Conservation (phyloP, 2,888 invertebrate species). For the Drosophila paramelanica region DNA sequence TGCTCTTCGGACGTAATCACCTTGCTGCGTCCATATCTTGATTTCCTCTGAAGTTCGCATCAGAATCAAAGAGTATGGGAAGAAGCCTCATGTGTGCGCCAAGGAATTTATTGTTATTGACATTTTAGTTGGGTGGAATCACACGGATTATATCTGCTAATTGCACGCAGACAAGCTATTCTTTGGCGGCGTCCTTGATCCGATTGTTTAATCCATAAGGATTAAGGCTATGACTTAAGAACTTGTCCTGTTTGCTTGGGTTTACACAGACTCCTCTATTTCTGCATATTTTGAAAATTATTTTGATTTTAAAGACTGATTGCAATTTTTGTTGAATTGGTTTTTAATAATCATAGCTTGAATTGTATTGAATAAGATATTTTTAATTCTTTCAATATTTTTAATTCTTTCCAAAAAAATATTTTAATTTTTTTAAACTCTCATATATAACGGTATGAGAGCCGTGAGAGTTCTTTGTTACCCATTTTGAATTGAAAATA, state of each 20-base stretch:
- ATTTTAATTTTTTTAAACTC: no score
- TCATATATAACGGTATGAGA: no score
- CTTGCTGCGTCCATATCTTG: slow-evolving; percentile 56
- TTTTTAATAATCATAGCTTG: no score
- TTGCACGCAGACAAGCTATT: slow-evolving; percentile 42
- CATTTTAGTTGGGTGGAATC: slow-evolving; percentile 70
- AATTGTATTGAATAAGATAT: no score
- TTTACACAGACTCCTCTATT: no score
- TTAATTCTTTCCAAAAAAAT: no score
- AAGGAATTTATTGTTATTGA: slow-evolving; percentile 78
- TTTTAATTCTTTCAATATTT: no score
- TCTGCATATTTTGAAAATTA: no score
- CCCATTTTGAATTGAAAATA: no score
- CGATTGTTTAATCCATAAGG: slow-evolving; percentile 28
- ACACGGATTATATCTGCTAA: slow-evolving; percentile 79
- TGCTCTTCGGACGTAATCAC: slow-evolving; percentile 53
- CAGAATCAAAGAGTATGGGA: background rate
- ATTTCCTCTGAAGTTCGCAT: slow-evolving; percentile 39
- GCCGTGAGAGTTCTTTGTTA: no score
- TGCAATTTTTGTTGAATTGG: no score
- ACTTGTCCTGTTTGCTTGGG: background rate
- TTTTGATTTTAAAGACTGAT: no score
- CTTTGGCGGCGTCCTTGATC: slow-evolving; percentile 55
- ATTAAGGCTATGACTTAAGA: slow-evolving; percentile 3
- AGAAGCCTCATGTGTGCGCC: slow-evolving; percentile 25